Base-by-base conservation (phyloP, 2,888 invertebrate genomes). In the Pseudanteris insignis region DNA sequence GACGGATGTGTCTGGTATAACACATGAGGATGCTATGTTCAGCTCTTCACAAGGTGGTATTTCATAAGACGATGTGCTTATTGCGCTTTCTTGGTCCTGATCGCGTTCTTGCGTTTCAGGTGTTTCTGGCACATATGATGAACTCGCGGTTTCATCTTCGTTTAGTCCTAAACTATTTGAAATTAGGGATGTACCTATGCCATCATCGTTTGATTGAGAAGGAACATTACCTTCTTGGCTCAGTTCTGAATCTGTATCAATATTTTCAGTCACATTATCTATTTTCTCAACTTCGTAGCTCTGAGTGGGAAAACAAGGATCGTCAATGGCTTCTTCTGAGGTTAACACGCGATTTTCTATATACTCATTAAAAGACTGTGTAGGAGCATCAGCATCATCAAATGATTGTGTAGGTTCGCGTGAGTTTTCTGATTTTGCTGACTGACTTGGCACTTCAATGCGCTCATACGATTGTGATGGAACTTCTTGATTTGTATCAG, bases 51-150 rank as follows among this genome's bases (percentile, higher is more conserved):
- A 79, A 0, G 79, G 76, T 2, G 78, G 75, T 4, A 79, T 79
- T 15, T 79, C 79, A 25, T 78, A 79, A 2, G 78, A 79, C 0
- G 79, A 79, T 0, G 79, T 79, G 53, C 79, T 79, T 36, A 79
- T 79, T 5, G 79, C 79, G 53, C 78, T 78, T 33, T 79, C 79
- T 48, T 79, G 79, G 57, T 80, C 79, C 32, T 79, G 79, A 53
- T 80, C 79, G 9, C 79, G 70, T 43, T 79, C 79, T 26, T 80
- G 79, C 26, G 71, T 76, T 33, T 79, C 79, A 2, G 79, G 79
- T 0, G 79, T 80, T 59, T 79, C 79, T 1, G 79, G 79, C 1
- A 80, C 77, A 18, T 80, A 80, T 0, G 79, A 79, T 5, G 79
- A 79, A 25, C 78, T 77, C 1, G 79, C 79, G 0, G 77, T 79